Base-by-base conservation (phyloP, 2,113 vertebrate species). In the Rhipidura dahli region DNA sequence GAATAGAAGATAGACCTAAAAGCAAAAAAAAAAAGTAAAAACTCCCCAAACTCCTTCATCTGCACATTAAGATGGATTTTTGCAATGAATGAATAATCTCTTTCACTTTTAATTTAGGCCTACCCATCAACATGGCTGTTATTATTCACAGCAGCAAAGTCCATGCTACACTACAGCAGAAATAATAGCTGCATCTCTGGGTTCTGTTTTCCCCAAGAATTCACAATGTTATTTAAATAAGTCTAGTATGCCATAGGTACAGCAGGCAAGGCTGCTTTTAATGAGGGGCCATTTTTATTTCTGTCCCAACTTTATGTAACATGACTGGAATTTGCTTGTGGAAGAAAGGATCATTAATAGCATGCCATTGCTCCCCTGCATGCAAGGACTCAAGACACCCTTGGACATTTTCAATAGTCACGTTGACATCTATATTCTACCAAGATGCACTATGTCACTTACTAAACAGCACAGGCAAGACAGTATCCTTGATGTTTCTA, bases 31-130 rank as follows among this genome's bases (percentile, higher is more conserved):
- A 69, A 91, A 90, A 64, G 3, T 21, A 76, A 93, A 91, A 69
- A 12, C 14, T 76, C 24, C 66, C 35, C 45, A 53, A 39, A 80
- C 5, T n/a, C 54, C 59, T 72, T 83, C 37, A 70, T 88, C 56
- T 66, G 83, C 80, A 80, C 45, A 71, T 89, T 71, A 81, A 77
- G 82, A 85, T 78, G 65, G 78, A 90, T 82, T 94, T 95, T 89
- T 94, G 69, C 44, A 54, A 59, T 89, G 80, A 96, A 87, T 63
- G 64, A 94, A 89, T 83, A 95, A 87, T 75, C 53, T 76, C 71
- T 94, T 96, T 95, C 93, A 94, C 89, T 89, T 96, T 85, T 89
- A 80, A 97, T 96, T 94, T 96, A 93, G 64, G 35, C 64, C 40
- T 93, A 65, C 65, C 42, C 70, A 70, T 97, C 94, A 93, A 83